These are phyloP conservation scores for Cerceris ruficornis DNA, from an alignment of 2,888 invertebrate species.

Conservation along the genomic window DNA sequence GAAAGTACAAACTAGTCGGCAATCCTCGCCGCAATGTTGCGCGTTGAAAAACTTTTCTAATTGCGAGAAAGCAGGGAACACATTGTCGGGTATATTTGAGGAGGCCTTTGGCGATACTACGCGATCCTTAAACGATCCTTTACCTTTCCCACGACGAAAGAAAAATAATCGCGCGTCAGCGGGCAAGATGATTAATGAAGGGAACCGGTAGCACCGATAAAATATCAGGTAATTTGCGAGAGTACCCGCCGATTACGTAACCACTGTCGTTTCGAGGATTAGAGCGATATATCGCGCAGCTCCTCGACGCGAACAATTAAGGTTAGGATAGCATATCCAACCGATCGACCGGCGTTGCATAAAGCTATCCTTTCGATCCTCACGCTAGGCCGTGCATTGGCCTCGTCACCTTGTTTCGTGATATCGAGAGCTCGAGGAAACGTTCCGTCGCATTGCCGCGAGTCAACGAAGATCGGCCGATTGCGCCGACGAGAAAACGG, in stretches of 20 bases:
- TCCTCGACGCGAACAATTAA: too few species aligned
- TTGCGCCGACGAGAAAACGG: constrained; percentile 19
- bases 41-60: constrained; percentile 34
- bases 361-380: constrained; percentile 23
- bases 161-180: neutral
- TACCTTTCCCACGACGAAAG: neutral
- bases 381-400: constrained; percentile 46
- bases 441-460: constrained; percentile 31
- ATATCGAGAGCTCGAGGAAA: constrained; percentile 10
- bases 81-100: too few species aligned
- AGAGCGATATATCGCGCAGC: too few species aligned
- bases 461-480: constrained; percentile 43
- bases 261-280: too few species aligned
- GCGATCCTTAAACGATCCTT: neutral
- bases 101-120: neutral
- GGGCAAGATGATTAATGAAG: neutral
- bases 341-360: constrained; percentile 25
- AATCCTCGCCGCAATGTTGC: constrained; percentile 33
- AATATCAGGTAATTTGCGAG: too few species aligned
- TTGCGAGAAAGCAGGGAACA: constrained; percentile 15
- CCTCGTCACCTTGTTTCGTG: constrained; percentile 16
- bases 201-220: neutral
- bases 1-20: neutral
- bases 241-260: too few species aligned
- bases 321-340: neutral